Percentiles rank a stretch among this genome's conserved stretches.
Conservation (phyloP, 1,140 invertebrate genomes). For the Bursaphelenchus mucronatus region DNA sequence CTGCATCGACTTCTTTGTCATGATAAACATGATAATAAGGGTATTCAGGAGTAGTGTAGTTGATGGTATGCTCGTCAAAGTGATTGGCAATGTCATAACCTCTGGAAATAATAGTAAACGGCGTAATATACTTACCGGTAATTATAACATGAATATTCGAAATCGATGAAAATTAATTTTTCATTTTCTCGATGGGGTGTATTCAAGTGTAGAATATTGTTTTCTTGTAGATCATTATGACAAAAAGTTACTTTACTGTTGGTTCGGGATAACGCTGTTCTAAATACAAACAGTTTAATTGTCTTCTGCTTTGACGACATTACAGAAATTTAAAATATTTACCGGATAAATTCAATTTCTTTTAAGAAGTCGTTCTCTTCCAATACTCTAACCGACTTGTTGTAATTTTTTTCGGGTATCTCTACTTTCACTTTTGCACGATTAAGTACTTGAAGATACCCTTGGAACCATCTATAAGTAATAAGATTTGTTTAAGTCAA, state of each 20-base stretch:
- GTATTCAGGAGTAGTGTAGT: conserved; percentile 37
- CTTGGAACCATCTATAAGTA: conserved; percentile 23
- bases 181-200: conserved; percentile 35
- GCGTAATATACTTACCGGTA: conserved; percentile 31
- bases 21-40: conserved; percentile 45
- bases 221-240: conserved; percentile 70
- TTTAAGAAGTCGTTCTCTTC: conserved; percentile 28
- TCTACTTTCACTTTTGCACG: conserved; percentile 9
- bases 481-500: conserved; percentile 17
- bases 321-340: not conserved
- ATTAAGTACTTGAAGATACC: conserved; percentile 13
- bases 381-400: conserved; percentile 29
- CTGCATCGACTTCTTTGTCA: conserved; percentile 35
- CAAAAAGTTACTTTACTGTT: conserved; percentile 79
- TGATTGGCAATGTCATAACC: conserved; percentile 55
- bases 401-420: conserved; percentile 21
- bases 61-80: conserved; percentile 49
- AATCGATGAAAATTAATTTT: conserved; percentile 47
- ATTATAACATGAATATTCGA: conserved; percentile 55
- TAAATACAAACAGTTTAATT: conserved; percentile 19
- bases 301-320: not conserved
- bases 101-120: conserved; percentile 30
- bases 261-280: conserved; percentile 28
- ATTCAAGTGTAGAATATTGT: conserved; percentile 23
- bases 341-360: conserved; percentile 28